phyloP scores from a whole-genome alignment of 2,113 vertebrate genomes.

The Xenopus borealis region DNA sequence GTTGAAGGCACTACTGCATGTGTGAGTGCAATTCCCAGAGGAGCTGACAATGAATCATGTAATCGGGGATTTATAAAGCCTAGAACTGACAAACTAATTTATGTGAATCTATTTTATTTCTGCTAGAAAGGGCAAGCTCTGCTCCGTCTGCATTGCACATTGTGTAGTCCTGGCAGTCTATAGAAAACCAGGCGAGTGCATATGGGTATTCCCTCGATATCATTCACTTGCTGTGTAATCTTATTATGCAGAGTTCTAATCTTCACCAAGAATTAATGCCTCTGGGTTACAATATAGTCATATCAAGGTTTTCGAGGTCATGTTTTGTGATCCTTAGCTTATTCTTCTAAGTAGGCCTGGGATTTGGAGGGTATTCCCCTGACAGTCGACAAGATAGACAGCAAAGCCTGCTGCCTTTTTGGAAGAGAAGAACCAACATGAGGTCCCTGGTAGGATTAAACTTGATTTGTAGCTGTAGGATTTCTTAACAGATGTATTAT shows the following conservation, averaged over 20 bases:
- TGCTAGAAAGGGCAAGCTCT: constrained; percentile 73
- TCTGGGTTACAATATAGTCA: constrained; percentile 86
- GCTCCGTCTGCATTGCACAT: constrained; percentile 70
- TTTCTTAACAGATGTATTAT: constrained; percentile 93
- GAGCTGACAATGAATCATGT: constrained; percentile 83
- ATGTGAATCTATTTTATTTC: constrained; percentile 86
- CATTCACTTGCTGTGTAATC: constrained; percentile 99
- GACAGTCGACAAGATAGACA: constrained; percentile 72
- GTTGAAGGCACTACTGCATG: constrained; percentile 61
- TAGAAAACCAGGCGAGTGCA: constrained; percentile 95
- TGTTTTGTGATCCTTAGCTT: constrained; percentile 90
- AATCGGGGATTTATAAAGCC: constrained; percentile 88
- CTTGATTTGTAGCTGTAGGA: constrained; percentile 92
- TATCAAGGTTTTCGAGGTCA: constrained; percentile 88
- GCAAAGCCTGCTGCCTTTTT: constrained; percentile 78
- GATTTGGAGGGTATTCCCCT: constrained; percentile 86
- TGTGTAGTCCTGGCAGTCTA: constrained; percentile 74
- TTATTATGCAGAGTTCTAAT: constrained; percentile 99
- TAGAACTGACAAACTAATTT: constrained; percentile 83
- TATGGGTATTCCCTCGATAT: constrained; percentile 99
- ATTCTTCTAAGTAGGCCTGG: constrained; percentile 88
- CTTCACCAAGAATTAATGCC: constrained; percentile 97
- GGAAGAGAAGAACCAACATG: constrained; percentile 86
- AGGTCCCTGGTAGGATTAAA: constrained; percentile 91
- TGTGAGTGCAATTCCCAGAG: constrained; percentile 68